Conservation (phyloP, 2,113 vertebrate genomes). For the Capreolus pygargus region DNA sequence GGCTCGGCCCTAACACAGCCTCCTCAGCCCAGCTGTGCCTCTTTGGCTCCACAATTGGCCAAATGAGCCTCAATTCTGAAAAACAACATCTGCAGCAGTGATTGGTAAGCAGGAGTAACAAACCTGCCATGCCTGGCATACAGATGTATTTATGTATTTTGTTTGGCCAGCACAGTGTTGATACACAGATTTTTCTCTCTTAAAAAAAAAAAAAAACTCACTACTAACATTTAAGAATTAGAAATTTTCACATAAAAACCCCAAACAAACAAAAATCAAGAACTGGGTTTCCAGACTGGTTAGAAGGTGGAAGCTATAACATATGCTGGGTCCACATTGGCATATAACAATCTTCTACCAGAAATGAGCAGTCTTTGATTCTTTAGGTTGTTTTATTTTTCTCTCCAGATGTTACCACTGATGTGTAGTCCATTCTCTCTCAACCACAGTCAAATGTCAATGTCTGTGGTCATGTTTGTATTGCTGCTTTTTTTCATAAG, state of each 20-base stretch:
- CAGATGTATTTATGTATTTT: not conserved
- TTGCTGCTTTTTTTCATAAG: not conserved
- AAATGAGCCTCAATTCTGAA: not conserved
- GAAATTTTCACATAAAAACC: not conserved
- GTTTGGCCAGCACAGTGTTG: not conserved
- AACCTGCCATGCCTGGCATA: not conserved
- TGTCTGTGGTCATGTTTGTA: not conserved
- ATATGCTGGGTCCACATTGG: no score
- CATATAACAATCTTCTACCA: no score
- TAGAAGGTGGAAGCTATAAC: not conserved
- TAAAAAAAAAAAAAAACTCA: not conserved
- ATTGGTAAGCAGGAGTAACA: not conserved
- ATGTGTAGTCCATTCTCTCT: not conserved
- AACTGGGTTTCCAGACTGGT: not conserved
- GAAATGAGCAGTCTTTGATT: not conserved
- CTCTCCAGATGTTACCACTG: not conserved
- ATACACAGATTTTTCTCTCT: not conserved
- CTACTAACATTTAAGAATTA: not conserved
- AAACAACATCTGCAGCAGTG: slow-evolving; percentile 37
- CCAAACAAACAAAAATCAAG: not conserved
- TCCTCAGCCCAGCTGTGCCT: not conserved
- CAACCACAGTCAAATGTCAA: not conserved
- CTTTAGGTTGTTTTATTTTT: not conserved
- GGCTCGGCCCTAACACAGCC: not conserved
- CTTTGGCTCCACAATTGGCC: not conserved